A percentile compares a stretch with the other conserved stretches of the same genome.
phyloP scores from a whole-genome alignment of 1,140 invertebrate genomes.

The Tetranychus urticae region DNA sequence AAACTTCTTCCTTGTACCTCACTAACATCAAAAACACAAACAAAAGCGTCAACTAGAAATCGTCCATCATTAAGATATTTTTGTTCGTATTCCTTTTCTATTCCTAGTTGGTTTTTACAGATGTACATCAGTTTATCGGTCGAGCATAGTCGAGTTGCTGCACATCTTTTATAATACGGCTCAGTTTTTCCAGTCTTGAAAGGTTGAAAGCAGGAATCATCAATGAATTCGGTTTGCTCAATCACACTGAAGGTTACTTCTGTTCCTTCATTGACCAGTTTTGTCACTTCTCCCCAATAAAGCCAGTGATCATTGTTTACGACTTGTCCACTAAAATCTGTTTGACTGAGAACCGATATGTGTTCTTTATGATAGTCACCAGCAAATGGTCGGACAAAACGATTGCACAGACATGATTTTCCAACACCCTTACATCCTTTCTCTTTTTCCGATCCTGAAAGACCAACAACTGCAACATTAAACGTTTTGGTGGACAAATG shows the following conservation, averaged over 20 bases:
- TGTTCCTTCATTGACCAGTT: constrained; percentile 61
- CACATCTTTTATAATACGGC: constrained; percentile 72
- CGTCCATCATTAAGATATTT: constrained; percentile 77
- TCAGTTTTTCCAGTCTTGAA: constrained; percentile 92
- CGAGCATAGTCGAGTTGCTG: constrained; percentile 68
- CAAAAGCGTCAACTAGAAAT: constrained; percentile 76
- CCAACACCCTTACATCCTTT: constrained; percentile 84
- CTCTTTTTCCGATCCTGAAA: constrained; percentile 81
- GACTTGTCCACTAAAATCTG: constrained; percentile 88
- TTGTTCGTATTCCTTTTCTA: constrained; percentile 56
- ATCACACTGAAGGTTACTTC: constrained; percentile 84
- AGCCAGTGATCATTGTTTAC: constrained; percentile 98
- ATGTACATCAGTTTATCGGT: constrained; percentile 97
- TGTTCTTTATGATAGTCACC: constrained; percentile 93
- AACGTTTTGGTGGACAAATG: neutral
- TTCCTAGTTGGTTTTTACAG: constrained; percentile 88
- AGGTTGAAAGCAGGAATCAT: constrained; percentile 91
- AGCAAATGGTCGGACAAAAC: constrained; percentile 78
- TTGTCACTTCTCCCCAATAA: constrained; percentile 89
- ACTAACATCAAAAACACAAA: constrained; percentile 89
- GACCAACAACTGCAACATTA: constrained; percentile 53
- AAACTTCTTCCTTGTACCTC: constrained; percentile 51
- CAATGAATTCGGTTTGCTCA: constrained; percentile 95
- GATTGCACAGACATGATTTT: constrained; percentile 90
- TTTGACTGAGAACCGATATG: constrained; percentile 85